phyloP scores from a whole-genome alignment of 2,797 vertebrate species.

The Syngnathus acus region DNA sequence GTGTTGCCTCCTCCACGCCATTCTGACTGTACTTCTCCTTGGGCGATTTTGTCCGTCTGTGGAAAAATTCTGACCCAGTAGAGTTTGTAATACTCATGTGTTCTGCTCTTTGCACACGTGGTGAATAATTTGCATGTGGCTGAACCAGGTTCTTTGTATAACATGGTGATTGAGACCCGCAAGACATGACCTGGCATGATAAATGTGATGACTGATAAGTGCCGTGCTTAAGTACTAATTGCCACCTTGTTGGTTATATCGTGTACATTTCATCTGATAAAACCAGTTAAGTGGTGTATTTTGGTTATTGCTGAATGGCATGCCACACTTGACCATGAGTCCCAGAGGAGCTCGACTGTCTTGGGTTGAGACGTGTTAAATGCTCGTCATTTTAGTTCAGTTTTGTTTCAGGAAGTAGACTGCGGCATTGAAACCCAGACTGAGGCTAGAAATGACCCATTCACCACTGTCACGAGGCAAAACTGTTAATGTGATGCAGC shows the following conservation, averaged over 20 bases:
- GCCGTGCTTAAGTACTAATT: not conserved
- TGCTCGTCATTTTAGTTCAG: not conserved
- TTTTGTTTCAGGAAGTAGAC: not conserved
- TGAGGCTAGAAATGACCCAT: not conserved
- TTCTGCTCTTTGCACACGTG: constrained; percentile 28
- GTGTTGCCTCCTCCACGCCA: constrained; percentile 45
- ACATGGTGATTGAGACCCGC: not conserved
- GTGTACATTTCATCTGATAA: not conserved
- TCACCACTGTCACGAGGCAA: not conserved
- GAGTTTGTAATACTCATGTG: constrained; percentile 37
- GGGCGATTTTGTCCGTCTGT: constrained; percentile 36
- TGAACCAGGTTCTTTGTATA: constrained; percentile 18
- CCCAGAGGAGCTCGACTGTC: not conserved
- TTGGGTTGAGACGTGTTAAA: not conserved
- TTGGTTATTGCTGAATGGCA: not conserved
- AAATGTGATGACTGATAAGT: not conserved
- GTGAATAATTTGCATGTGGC: constrained; percentile 51
- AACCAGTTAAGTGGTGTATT: not conserved
- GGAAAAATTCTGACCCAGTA: constrained; percentile 25
- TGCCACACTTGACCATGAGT: not conserved
- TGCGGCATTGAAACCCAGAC: not conserved
- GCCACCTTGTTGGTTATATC: not conserved
- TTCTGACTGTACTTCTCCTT: constrained; percentile 40
- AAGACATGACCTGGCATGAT: not conserved
- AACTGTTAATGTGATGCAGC: not conserved